Evolutionary conservation across 2,113 vertebrate species (phyloP).

Genomic region (Monopterus albus): DNA sequence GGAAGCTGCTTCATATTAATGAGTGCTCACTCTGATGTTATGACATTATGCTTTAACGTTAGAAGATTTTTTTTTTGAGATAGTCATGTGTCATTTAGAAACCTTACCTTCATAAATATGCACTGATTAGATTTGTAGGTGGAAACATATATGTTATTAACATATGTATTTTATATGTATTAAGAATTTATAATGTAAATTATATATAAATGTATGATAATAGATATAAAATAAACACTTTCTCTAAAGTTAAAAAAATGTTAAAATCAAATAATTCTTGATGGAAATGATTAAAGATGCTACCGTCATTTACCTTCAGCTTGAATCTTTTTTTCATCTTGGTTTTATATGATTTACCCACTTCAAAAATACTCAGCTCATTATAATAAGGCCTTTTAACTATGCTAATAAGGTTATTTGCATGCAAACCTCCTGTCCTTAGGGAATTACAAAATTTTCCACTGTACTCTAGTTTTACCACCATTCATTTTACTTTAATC

Average conservation of each 20-base stretch:
- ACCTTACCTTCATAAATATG: too few relatives aligned
- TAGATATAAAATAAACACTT: too few relatives aligned
- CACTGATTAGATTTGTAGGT: too few relatives aligned
- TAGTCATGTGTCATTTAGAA: too few relatives aligned
- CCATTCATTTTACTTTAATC: conserved; percentile 75
- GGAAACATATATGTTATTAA: too few relatives aligned
- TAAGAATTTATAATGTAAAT: too few relatives aligned
- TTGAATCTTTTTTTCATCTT: conserved; percentile 54
- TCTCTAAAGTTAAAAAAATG: too few relatives aligned
- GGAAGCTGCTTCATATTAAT: too few relatives aligned
- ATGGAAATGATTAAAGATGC: conserved; percentile 42
- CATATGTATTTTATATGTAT: too few relatives aligned
- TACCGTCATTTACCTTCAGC: conserved; percentile 44
- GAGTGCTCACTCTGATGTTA: conserved; percentile 3
- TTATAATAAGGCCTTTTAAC: conserved; percentile 80
- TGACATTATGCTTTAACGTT: too few relatives aligned
- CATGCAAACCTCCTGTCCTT: conserved; percentile 75
- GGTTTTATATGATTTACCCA: conserved; percentile 55
- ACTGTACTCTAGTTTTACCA: conserved; percentile 69
- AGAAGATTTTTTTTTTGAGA: too few relatives aligned
- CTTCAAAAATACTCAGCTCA: conserved; percentile 61
- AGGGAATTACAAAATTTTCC: conserved; percentile 73
- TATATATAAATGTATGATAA: too few relatives aligned
- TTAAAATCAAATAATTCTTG: conserved; percentile 8
- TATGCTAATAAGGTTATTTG: conserved; percentile 84